phyloP scores from a whole-genome alignment of 1,140 invertebrate genomes.

The Elysia chlorotica region DNA sequence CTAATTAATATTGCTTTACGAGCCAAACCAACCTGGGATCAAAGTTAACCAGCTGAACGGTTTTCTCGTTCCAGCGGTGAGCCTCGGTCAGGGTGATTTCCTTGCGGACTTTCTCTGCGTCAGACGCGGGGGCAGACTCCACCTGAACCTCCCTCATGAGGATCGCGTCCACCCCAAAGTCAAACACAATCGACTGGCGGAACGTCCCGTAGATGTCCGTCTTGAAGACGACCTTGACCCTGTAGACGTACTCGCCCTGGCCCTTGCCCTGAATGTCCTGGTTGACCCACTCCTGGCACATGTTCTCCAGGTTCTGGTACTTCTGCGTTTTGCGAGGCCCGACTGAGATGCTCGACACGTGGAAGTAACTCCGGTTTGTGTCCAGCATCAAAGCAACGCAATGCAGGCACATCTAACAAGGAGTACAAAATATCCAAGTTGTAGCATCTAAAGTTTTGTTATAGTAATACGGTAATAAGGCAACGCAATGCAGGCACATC shows the following conservation, averaged over 20 bases:
- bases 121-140: conserved; percentile 75
- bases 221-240: conserved; percentile 72
- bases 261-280: conserved; percentile 48
- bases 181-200: conserved; percentile 79
- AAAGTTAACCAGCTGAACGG: conserved; percentile 70
- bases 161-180: conserved; percentile 75
- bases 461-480: conserved; percentile 66
- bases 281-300: conserved; percentile 62
- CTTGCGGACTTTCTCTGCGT: conserved; percentile 72
- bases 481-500: conserved; percentile 67
- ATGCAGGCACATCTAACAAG: conserved; percentile 57
- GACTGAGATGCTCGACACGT: conserved; percentile 65
- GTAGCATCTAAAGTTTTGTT: not conserved
- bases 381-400: conserved; percentile 76
- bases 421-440: not conserved
- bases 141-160: conserved; percentile 76
- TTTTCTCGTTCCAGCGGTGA: conserved; percentile 69
- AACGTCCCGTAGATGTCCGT: conserved; percentile 82
- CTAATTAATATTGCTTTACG: no score
- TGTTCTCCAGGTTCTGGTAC: conserved; percentile 57
- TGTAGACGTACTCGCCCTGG: conserved; percentile 64
- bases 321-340: conserved; percentile 60
- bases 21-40: conserved; percentile 61
- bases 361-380: conserved; percentile 75
- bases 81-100: conserved; percentile 60